Evolutionary conservation across 2,888 invertebrate genomes (phyloP), one percentile per base, ranked within the genome.

Genomic region (Drosophila anomalipes): DNA sequence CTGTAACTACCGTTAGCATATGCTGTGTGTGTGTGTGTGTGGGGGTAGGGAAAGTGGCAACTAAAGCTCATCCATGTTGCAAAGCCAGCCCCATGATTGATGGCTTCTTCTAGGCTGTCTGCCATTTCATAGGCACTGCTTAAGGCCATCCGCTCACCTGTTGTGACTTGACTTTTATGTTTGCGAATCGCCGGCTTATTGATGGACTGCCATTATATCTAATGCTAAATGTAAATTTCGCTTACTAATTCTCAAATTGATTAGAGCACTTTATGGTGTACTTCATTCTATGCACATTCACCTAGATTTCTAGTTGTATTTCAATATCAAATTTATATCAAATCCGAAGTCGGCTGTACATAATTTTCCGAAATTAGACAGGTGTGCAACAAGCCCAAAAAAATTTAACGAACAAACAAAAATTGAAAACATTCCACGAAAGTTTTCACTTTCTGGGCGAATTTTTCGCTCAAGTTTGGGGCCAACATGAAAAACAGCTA

Each of bases 401-500:
- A 26, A 47, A 28, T 30, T 61, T 7, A 53, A 59, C 33, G 33
- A 47, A 49, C 33, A 62, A 47, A 71, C 53, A 65, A 68, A 68
- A 58, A 58, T 77, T 58, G 51, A 47, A 62, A 70, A 62, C 64
- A 67, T 79, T 59, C 60, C 19, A 49, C 3, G n/a, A 70, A 79
- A 81, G 76, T 70, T 79, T 86, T 69, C 72, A 76, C 83, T 81
- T 79, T 81, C 81, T 63, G 61, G 62, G n/a, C 57, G n/a, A 26
- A 51, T 61, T 56, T 66, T 66, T 16, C 16, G 9, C 47, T 16
- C 10, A 41, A 67, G 62, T 71, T 53, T 35, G 41, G 35, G 47
- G n/a, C 28, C 52, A 73, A 81, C 85, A 88, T 64, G 88, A 65
- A 78, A 83, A 86, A 78, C 77, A 86, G 82, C 86, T 79, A 83